Percentiles rank a stretch among this genome's conserved stretches.
These are phyloP conservation scores for Microctonus aethiopoides DNA, from an alignment of 2,888 invertebrate genomes.

Conservation along the genomic window DNA sequence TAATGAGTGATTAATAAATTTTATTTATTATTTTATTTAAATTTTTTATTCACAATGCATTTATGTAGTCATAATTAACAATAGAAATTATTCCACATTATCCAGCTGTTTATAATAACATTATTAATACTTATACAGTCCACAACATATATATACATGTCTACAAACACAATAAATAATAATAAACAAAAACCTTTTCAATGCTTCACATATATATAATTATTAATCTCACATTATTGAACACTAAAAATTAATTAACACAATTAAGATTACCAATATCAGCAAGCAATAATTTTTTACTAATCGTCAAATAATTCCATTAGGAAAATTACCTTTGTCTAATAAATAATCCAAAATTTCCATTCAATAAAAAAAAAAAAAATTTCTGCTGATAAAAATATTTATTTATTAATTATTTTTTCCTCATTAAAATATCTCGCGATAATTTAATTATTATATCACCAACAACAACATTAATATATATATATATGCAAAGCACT, in stretches of 20 bases:
- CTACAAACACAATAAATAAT: not conserved
- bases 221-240: not conserved
- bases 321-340: not conserved
- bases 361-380: not conserved
- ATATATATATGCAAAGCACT: too few relatives aligned
- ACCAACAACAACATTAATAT: not conserved
- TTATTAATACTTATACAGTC: not conserved
- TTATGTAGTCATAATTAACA: constrained; percentile 2
- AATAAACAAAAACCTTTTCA: not conserved
- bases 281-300: not conserved
- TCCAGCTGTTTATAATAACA: not conserved
- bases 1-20: not conserved
- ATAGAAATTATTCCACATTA: constrained; percentile 26
- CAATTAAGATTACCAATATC: not conserved
- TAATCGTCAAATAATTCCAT: not conserved
- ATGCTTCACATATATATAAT: not conserved
- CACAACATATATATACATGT: not conserved
- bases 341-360: not conserved
- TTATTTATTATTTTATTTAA: not conserved
- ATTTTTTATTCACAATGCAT: not conserved
- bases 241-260: not conserved
- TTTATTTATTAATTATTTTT: not conserved
- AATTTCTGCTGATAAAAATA: not conserved
- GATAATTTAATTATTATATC: too few relatives aligned
- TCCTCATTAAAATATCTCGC: too few relatives aligned